Evolutionary conservation across 2,888 invertebrate genomes (phyloP).

Genomic region (Drosophila nr. medialis): DNA sequence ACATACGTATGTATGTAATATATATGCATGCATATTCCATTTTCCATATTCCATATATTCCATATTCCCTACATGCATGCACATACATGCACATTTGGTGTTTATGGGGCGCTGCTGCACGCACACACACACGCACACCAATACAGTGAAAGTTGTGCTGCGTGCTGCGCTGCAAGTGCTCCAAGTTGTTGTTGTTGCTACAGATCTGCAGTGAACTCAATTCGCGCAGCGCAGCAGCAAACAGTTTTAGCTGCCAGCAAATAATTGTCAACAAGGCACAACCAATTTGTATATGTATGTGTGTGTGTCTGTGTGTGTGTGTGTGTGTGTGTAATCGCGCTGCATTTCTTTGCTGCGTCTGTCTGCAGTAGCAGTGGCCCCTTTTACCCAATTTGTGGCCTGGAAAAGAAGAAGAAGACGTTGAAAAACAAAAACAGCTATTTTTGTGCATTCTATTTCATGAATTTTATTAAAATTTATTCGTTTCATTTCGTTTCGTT

Average conservation of each 20-base stretch:
- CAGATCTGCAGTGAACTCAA: constrained; percentile 64
- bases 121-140: constrained; percentile 45
- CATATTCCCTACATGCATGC: not conserved
- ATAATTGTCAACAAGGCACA: constrained; percentile 59
- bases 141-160: constrained; percentile 63
- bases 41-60: constrained; percentile 2
- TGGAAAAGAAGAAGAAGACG: constrained; percentile 27
- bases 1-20: constrained; percentile 7
- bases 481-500: not conserved
- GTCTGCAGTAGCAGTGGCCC: constrained; percentile 17
- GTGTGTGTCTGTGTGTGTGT: not conserved
- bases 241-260: constrained; percentile 44
- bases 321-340: constrained; percentile 13
- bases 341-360: constrained; percentile 16
- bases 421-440: constrained; percentile 17
- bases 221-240: constrained; percentile 49
- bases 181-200: constrained; percentile 19
- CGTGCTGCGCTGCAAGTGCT: constrained; percentile 33
- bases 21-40: not conserved
- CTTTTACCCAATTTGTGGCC: constrained; percentile 42
- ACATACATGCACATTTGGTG: constrained; percentile 10
- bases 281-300: constrained; percentile 31
- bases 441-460: constrained; percentile 23
- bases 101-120: constrained; percentile 33
- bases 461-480: constrained; percentile 20